Conservation (phyloP, 2,113 vertebrate species). For the Excalfactoria chinensis region DNA sequence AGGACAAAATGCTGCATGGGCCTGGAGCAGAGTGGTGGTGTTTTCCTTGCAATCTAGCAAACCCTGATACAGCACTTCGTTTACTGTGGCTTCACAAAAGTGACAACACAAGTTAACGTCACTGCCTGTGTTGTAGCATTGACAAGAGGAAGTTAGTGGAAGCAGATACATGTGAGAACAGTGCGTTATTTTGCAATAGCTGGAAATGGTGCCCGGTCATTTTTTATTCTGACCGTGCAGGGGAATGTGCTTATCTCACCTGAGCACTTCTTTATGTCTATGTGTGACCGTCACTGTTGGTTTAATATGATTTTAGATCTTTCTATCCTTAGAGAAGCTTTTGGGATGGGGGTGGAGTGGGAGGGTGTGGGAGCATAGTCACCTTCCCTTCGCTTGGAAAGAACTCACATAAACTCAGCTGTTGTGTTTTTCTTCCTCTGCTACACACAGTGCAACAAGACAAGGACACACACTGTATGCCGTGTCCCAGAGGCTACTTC, state of each 20-base stretch:
- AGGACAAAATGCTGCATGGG: not conserved
- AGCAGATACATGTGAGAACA: not conserved
- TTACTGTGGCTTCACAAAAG: not conserved
- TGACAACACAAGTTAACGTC: not conserved
- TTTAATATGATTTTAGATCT: not conserved
- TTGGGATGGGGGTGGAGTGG: fast-evolving
- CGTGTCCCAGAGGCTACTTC: slow-evolving; percentile 86
- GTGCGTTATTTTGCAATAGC: not conserved
- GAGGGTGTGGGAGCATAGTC: not conserved
- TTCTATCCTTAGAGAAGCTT: not conserved
- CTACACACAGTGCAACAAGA: slow-evolving; percentile 77
- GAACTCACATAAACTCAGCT: not conserved
- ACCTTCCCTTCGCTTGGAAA: not conserved
- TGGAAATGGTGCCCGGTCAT: not conserved
- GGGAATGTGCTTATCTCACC: not conserved
- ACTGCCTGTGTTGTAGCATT: not conserved
- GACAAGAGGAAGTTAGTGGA: not conserved
- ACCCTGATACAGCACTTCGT: not conserved
- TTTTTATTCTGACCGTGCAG: not conserved
- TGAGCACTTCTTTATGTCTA: not conserved
- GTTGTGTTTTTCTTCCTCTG: slow-evolving; percentile 7
- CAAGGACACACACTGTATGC: slow-evolving; percentile 73
- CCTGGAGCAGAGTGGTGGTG: not conserved
- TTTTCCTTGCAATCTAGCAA: not conserved
- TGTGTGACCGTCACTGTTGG: not conserved